Base-by-base conservation (phyloP, 2,797 vertebrate genomes). In the Caiman crocodilus region DNA sequence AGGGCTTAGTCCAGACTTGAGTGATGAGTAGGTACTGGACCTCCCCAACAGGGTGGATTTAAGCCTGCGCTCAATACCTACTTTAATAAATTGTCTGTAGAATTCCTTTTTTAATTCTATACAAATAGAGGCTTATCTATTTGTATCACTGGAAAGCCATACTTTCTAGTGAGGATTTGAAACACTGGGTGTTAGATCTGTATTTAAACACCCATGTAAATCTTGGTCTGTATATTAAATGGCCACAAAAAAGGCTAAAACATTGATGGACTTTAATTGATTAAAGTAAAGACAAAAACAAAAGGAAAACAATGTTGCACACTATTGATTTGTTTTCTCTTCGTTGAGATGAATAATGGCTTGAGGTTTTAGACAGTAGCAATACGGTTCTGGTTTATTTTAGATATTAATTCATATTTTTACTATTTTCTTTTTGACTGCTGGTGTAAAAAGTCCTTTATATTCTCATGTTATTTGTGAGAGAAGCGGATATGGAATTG, bases 281-380 rank as follows among this genome's bases (percentile, higher is more conserved):
- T n/a, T 74, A 75, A 79, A 78, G 73, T 86, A 93, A 55, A 95
- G 76, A 61, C 65, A 76, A 87, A 95, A 78, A 25, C 65, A 77
- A 76, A 32, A 57, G 15, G 23, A 79, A 50, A 50, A 67, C 84
- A 88, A 10, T 65, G 71, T 76, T 84, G 59, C n/a, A 50, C 57
- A n/a, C 57, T 87, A 90, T 23, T 78, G 94, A 96, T 88, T 95
- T 76, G 55, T 75, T 95, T 91, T 87, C 42, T 50, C 86, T 92
- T 58, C 13, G 17, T 60, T 25, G 90, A n/a, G 57, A 94, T 89
- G 85, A 95, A 76, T 84, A 89, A 89, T 87, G 57, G 55, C 86
- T 93, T 88, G 82, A 93, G 87, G 77, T 88, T 91, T 6, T n/a
- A 71, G 65, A 63, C 63, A 79, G 32, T 65, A 81, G 69, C 90